Conservation (phyloP, 2,113 vertebrate genomes). For the Leptosomus discolor region DNA sequence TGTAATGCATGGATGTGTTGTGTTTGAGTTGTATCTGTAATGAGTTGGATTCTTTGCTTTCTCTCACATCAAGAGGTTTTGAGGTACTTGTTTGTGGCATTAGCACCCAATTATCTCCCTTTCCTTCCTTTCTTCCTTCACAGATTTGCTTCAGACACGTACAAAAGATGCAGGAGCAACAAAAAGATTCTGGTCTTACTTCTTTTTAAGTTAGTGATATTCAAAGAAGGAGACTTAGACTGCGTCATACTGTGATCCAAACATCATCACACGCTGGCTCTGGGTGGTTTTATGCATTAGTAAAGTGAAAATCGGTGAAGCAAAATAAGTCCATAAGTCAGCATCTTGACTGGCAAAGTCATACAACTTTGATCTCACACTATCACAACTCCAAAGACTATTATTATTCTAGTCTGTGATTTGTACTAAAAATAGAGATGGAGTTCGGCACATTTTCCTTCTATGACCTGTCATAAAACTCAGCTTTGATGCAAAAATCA, state of each 20-base stretch:
- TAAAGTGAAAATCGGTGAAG: neutral
- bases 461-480: neutral
- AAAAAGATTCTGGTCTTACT: neutral
- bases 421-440: neutral
- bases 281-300: neutral
- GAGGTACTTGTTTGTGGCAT: neutral
- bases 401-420: neutral
- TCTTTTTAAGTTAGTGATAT: neutral
- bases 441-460: neutral
- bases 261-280: neutral
- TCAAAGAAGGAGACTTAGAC: neutral
- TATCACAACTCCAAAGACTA: neutral
- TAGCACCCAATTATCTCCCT: neutral
- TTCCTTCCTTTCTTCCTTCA: neutral
- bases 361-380: neutral
- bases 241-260: neutral
- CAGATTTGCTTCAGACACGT: neutral
- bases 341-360: neutral
- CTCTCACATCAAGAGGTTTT: neutral
- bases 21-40: neutral
- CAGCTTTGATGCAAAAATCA: neutral
- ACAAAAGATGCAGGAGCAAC: neutral
- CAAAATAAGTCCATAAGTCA: neutral
- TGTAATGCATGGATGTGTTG: neutral
- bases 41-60: neutral